phyloP scores from a whole-genome alignment of 2,888 invertebrate genomes.

The Thera britannica region DNA sequence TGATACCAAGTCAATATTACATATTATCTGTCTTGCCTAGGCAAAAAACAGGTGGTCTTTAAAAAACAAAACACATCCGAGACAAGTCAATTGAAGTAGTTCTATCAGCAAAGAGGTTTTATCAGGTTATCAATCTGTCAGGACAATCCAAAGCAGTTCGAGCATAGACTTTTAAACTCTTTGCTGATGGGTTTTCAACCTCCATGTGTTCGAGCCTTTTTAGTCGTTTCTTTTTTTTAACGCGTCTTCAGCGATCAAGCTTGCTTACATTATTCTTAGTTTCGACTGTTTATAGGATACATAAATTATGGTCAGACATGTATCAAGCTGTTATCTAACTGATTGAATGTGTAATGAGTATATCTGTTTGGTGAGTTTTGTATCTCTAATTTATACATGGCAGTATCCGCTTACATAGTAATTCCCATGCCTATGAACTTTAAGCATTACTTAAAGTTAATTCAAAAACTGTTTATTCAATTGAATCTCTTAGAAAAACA shows the following conservation, averaged over 20 bases:
- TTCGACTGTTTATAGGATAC: constrained; percentile 52
- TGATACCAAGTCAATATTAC: too few species aligned
- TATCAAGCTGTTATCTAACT: constrained; percentile 44
- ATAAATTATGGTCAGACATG: constrained; percentile 44
- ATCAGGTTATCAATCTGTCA: too few species aligned
- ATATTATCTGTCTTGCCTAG: too few species aligned
- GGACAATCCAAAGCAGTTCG: too few species aligned
- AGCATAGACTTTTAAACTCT: too few species aligned
- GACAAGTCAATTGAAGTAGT: too few species aligned
- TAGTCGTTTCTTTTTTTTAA: background rate
- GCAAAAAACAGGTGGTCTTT: too few species aligned
- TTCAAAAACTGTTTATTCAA: too few species aligned
- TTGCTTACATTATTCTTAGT: constrained; percentile 22
- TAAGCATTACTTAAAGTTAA: background rate
- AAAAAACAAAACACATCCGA: too few species aligned
- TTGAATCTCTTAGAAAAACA: too few species aligned
- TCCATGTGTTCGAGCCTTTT: background rate
- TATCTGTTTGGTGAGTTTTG: constrained; percentile 35
- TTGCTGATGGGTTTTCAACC: too few species aligned
- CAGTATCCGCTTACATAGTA: constrained; percentile 24
- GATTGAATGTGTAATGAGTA: constrained; percentile 41
- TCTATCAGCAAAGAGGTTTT: too few species aligned
- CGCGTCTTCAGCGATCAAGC: constrained; percentile 5
- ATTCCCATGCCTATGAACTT: background rate
- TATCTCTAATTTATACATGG: constrained; percentile 40